These are phyloP conservation scores for Netelia inedita DNA, from an alignment of 2,888 invertebrate species.

Conservation along the genomic window DNA sequence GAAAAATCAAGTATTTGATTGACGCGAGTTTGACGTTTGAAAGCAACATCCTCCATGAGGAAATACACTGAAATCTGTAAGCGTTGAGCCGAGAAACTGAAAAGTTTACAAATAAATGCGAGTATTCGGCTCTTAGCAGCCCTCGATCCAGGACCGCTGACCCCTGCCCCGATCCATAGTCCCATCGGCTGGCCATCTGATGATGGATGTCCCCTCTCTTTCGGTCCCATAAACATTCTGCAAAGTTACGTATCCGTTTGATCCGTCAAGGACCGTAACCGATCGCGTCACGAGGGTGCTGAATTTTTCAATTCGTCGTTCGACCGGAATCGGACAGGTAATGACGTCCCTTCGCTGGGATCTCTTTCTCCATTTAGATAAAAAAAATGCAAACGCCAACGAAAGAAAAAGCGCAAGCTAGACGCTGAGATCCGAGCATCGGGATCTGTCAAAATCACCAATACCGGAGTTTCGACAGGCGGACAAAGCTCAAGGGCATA, in stretches of 20 bases:
- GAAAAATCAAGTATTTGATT: too few species aligned
- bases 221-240: conserved; percentile 32
- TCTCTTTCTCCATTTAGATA: conserved; percentile 28
- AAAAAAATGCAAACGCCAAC: conserved; percentile 42
- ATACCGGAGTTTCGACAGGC: conserved; percentile 76
- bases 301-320: conserved; percentile 46
- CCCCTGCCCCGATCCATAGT: conserved; percentile 47
- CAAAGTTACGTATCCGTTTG: conserved; percentile 48
- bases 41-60: too few species aligned
- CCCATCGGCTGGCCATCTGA: conserved; percentile 33
- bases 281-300: conserved; percentile 57
- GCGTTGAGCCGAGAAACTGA: conserved; percentile 14
- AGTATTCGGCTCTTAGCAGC: conserved; percentile 17
- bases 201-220: conserved; percentile 6
- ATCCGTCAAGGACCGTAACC: conserved; percentile 61
- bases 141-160: conserved; percentile 34
- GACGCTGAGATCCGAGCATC: conserved; percentile 43
- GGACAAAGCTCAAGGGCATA: conserved; percentile 77
- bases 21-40: too few species aligned
- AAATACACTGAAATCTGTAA: too few species aligned
- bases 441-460: conserved; percentile 77
- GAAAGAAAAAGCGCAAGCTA: conserved; percentile 65
- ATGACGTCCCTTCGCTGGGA: conserved; percentile 40
- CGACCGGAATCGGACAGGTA: conserved; percentile 54
- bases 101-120: conserved; percentile 19